Evolutionary conservation across 2,113 vertebrate species (phyloP).

Genomic region (Phainopepla nitens): DNA sequence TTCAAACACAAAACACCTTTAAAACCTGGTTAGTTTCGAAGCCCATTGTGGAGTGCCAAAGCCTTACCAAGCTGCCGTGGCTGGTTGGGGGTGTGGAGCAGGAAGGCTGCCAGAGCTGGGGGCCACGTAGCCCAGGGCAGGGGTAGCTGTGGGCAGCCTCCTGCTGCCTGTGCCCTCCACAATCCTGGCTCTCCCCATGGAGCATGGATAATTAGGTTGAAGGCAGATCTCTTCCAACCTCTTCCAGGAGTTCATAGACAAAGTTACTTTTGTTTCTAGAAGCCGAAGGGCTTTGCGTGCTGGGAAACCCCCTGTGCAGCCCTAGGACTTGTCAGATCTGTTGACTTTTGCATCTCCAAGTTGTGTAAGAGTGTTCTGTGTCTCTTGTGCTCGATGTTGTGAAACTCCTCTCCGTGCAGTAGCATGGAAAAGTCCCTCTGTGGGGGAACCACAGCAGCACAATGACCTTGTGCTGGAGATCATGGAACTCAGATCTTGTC

Average conservation of each 20-base stretch:
- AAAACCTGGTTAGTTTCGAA: not conserved
- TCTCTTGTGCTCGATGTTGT: not conserved
- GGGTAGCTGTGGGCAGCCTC: not conserved
- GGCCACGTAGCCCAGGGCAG: fast-evolving
- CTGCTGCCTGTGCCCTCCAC: not conserved
- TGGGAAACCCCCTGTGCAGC: conserved; percentile 16
- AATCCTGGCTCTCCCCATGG: not conserved
- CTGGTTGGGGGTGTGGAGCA: not conserved
- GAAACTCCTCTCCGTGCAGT: not conserved
- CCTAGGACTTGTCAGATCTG: not conserved
- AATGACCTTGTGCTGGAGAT: not conserved
- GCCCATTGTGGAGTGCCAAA: not conserved
- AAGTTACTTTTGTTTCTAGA: not conserved
- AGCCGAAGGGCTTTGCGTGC: not conserved
- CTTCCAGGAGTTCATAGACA: not conserved
- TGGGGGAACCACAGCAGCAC: not conserved
- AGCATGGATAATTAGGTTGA: not conserved
- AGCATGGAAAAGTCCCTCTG: not conserved
- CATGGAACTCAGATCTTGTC: not conserved
- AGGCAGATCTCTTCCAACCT: not conserved
- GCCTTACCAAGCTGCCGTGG: not conserved
- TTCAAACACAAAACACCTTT: not conserved
- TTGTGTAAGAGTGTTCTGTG: not conserved
- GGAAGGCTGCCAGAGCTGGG: not conserved
- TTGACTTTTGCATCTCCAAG: not conserved